A percentile compares a stretch with the other conserved stretches of the same genome.
phyloP scores from a whole-genome alignment of 30 jellyfish, hydroid and myxozoan genomes.

The Hydractinia echinata region DNA sequence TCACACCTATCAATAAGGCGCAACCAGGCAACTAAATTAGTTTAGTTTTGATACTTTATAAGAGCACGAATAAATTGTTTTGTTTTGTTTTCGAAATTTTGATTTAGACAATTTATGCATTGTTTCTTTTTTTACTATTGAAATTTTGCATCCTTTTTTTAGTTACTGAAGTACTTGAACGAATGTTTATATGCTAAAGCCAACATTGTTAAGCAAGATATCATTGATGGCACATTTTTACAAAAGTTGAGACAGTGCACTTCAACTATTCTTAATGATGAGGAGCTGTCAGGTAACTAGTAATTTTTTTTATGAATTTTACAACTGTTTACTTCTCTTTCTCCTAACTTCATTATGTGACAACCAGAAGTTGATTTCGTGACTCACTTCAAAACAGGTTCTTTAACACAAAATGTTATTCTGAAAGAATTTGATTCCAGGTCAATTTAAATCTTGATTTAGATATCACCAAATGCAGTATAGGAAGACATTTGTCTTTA shows the following conservation, averaged over 20 bases:
- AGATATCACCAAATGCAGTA: not conserved
- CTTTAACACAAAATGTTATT: not conserved
- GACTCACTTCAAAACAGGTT: no score
- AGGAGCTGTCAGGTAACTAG: not conserved
- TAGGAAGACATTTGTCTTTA: slow-evolving; percentile 29
- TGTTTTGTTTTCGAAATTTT: not conserved
- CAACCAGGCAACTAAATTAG: not conserved
- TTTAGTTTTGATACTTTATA: not conserved
- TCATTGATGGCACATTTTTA: slow-evolving; percentile 13
- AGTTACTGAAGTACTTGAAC: slow-evolving; percentile 37
- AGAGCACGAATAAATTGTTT: not conserved
- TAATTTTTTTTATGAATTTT: not conserved
- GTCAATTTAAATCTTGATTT: not conserved
- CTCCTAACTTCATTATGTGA: not conserved
- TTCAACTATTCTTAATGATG: slow-evolving; percentile 2
- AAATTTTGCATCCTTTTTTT: slow-evolving; percentile 6
- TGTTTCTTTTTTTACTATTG: not conserved
- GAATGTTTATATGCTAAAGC: slow-evolving; percentile 28
- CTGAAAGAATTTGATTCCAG: not conserved
- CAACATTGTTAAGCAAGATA: slow-evolving; percentile 24
- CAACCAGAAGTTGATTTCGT: no score
- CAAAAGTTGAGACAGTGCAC: not conserved
- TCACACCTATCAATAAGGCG: not conserved
- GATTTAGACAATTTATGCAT: not conserved
- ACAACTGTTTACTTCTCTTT: not conserved